Evolutionary conservation across 2,113 vertebrate genomes (phyloP).

Genomic region (Muscicapa adusta): DNA sequence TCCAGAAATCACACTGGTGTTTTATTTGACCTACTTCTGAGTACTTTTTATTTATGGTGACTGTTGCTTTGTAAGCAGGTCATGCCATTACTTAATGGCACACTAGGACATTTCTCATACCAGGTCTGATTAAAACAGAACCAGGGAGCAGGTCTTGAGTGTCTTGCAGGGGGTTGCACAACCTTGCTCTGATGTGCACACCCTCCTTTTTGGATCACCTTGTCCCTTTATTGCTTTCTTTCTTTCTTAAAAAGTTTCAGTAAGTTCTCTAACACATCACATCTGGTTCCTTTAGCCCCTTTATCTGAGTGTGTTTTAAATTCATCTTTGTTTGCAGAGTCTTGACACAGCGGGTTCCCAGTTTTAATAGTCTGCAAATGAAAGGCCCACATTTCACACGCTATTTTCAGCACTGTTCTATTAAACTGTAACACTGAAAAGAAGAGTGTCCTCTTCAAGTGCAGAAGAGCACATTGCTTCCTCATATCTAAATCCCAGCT

Average conservation of each 20-base stretch:
- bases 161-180: background rate
- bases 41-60: background rate
- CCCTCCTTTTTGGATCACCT: background rate
- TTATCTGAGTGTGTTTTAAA: slow-evolving; percentile 46
- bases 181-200: background rate
- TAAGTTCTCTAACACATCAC: slow-evolving; percentile 2
- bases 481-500: slow-evolving; percentile 1
- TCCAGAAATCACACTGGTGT: background rate
- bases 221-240: background rate
- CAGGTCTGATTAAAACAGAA: background rate
- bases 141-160: background rate
- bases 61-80: slow-evolving; percentile 28
- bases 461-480: background rate
- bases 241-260: slow-evolving; percentile 11
- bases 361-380: slow-evolving; percentile 59
- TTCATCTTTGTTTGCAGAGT: slow-evolving; percentile 54
- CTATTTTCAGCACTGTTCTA: slow-evolving; percentile 49
- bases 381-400: slow-evolving; percentile 53
- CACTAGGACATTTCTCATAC: background rate
- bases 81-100: slow-evolving; percentile 16
- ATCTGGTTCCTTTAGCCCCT: slow-evolving; percentile 30
- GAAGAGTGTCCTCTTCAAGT: slow-evolving; percentile 33
- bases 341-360: slow-evolving; percentile 43
- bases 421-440: slow-evolving; percentile 49
- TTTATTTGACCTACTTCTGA: background rate